Evolutionary conservation across 2,888 invertebrate genomes (phyloP).

Genomic region (Rhyacophila evoluta): DNA sequence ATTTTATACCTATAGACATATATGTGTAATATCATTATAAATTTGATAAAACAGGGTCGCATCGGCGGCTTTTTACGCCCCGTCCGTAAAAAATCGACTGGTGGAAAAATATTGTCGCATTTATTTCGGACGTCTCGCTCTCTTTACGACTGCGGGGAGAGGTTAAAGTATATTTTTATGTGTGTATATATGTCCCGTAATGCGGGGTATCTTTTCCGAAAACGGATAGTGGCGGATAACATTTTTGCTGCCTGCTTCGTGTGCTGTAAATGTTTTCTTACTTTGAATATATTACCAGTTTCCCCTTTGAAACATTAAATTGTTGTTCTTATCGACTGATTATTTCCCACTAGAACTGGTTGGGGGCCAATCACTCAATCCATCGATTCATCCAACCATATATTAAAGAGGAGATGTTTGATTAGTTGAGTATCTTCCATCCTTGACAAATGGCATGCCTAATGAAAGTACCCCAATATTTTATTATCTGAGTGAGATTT

Average conservation of each 20-base stretch:
- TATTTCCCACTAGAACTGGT: no score
- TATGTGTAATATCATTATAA: neutral
- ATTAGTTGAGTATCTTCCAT: no score
- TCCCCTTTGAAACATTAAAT: no score
- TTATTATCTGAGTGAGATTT: no score
- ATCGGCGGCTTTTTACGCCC: neutral
- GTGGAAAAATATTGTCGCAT: slow-evolving; percentile 12
- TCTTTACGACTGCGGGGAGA: neutral
- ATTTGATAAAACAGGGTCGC: slow-evolving; percentile 22
- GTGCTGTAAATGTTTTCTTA: no score
- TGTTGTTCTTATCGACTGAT: no score
- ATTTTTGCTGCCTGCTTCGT: neutral
- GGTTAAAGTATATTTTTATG: neutral
- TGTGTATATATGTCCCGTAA: neutral
- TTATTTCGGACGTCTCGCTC: neutral
- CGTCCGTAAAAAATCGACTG: neutral
- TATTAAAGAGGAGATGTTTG: no score
- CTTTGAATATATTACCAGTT: no score
- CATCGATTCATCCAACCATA: no score
- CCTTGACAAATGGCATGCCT: no score
- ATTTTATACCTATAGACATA: neutral
- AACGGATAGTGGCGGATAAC: neutral
- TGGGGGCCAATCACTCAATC: no score
- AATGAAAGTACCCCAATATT: no score
- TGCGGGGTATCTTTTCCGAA: neutral